These are phyloP conservation scores for Lamprologus ornatipinnis DNA, from an alignment of 2,113 vertebrate species.

Conservation along the genomic window DNA sequence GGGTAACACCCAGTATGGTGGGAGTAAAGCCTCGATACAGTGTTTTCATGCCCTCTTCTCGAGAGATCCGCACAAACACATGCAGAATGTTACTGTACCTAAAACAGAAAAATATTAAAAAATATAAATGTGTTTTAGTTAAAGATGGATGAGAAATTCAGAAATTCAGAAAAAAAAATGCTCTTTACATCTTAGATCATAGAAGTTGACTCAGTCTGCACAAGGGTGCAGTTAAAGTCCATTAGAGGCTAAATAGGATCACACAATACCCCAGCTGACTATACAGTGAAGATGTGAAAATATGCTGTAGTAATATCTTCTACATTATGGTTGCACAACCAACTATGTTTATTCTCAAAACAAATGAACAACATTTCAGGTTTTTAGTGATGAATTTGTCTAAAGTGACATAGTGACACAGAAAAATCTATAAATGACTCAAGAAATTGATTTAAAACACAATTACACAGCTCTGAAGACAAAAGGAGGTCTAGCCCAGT, in stretches of 20 bases:
- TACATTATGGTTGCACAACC: not conserved
- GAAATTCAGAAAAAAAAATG: not conserved
- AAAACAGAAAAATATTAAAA: not conserved
- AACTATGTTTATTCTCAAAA: not conserved
- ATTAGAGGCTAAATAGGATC: not conserved
- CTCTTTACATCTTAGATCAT: not conserved
- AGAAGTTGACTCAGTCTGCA: not conserved
- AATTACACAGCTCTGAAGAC: not conserved
- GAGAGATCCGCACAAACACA: constrained; percentile 90
- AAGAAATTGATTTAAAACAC: not conserved
- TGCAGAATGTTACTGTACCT: constrained; percentile 98
- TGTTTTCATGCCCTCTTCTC: constrained; percentile 87
- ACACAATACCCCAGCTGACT: not conserved
- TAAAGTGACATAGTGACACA: not conserved
- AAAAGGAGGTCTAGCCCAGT: not conserved
- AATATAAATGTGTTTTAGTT: not conserved
- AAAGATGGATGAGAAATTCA: not conserved
- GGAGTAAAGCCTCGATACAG: constrained; percentile 89
- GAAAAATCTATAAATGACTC: not conserved
- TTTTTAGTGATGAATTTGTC: not conserved
- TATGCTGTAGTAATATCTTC: not conserved
- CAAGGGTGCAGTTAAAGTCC: not conserved
- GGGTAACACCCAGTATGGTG: constrained; percentile 89
- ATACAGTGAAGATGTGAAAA: not conserved
- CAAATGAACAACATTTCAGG: not conserved